Evolutionary conservation across 2,888 invertebrate species (phyloP).

Genomic region (Fragum whitleyi): DNA sequence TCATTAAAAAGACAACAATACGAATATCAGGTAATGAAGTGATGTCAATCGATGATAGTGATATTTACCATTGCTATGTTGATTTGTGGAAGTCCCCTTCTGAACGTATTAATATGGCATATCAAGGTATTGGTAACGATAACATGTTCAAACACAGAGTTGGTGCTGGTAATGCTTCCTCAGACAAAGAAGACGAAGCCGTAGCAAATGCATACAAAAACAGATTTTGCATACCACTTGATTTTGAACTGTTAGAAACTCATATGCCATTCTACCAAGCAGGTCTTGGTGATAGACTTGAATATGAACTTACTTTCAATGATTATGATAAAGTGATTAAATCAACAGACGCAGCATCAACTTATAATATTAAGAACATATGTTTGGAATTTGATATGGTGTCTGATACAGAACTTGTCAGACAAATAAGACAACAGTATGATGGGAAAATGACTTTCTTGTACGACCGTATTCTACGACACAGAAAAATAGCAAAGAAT

Average conservation of each 20-base stretch:
- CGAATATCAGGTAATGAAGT: conserved; percentile 59
- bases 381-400: conserved; percentile 63
- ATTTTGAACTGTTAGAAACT: conserved; percentile 44
- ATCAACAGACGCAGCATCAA: conserved; percentile 39
- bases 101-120: conserved; percentile 45
- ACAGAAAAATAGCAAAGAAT: conserved; percentile 50
- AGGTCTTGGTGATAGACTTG: conserved; percentile 56
- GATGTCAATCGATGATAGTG: conserved; percentile 57
- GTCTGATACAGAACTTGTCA: conserved; percentile 47
- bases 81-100: conserved; percentile 43
- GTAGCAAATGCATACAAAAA: conserved; percentile 56
- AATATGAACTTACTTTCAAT: conserved; percentile 50
- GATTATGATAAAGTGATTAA: conserved; percentile 44
- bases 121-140: conserved; percentile 55
- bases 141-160: conserved; percentile 56
- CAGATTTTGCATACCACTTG: conserved; percentile 57
- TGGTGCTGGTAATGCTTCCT: conserved; percentile 42
- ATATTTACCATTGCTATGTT: conserved; percentile 52
- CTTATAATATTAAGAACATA: conserved; percentile 58
- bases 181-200: conserved; percentile 45
- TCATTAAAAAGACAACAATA: conserved; percentile 60
- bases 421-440: conserved; percentile 49
- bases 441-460: conserved; percentile 38
- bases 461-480: conserved; percentile 60
- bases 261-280: conserved; percentile 59